Evolutionary conservation across 2,113 vertebrate genomes (phyloP), one percentile per base, ranked within the genome.

Genomic region (Sylvia atricapilla): DNA sequence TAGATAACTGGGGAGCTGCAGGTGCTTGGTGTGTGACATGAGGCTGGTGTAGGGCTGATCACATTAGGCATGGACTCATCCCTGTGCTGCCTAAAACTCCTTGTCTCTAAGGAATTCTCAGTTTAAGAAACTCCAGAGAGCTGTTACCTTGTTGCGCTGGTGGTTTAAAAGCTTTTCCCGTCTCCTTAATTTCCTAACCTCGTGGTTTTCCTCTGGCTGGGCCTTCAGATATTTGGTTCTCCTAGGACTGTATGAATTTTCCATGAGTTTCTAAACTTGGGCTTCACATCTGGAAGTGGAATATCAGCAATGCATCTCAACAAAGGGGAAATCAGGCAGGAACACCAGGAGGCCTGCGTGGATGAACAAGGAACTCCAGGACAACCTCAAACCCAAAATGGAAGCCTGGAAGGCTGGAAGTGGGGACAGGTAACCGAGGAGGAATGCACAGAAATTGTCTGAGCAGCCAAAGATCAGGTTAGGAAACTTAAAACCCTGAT

Each of bases 191-290:
- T 79, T 85, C n/a, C 10, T 35, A 9, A 13, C 3, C 1, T 15
- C 33, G 73, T 85, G 75, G 10, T 79, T 83, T 80, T 73, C 28
- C 49, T 58, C 17, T 59, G 87, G 25, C 21, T 1, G 1, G 37
- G 6, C 58, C 37, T 47, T 77, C 20, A 35, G 58, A 4, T 75
- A 9, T 22, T 56, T 87, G 39, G 22, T 75, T 59, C 13, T 39
- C 0, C 83, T 68, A 52, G 81, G 23, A 2, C 72, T 37, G 1
- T 18, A 3, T 13, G 19, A 6, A 6, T 94, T 55, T 87, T 24
- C n/a, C 7, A 4, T 1, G 9, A 52, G 58, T 76, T 1, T 0
- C 15, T n/a, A 15, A 64, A 35, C 70, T 78, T 55, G 5, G n/a
- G 23, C 81, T 89, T 44, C 77, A 9, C 30, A 10, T 15, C 35